Base-by-base conservation (phyloP, 2,888 invertebrate genomes). In the Orthonevra nobilis region DNA sequence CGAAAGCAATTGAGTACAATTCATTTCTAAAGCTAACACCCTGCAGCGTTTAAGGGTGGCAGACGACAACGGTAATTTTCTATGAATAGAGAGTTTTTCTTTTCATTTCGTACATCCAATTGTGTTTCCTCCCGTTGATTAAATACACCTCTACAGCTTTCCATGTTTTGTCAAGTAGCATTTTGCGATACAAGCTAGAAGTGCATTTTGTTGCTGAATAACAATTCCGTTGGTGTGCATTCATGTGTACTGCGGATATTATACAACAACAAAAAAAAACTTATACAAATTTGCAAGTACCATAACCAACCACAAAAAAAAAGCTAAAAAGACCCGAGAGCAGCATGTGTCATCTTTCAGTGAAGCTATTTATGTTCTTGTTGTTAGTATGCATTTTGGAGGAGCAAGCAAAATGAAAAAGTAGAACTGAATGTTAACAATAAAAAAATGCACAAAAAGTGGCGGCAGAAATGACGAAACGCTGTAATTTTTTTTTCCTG, bases 1-100 rank as follows among this genome's bases (percentile, higher is more conserved):
- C 64, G 75, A 63, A 58, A 63, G 63, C 75, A 77, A 58, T 63
- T 69, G 70, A 77, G 23, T 44, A 30, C 58, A 56, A 70, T 64
- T 56, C 70, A 77, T 77, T 48, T 52, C 64, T 44, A 60, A 48
- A 68, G 60, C 46, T 23, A 54, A 15, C 36, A n/a, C 26, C 50
- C 48, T 23, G 50, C 9, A 52, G 63, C 36, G 32, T 64, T 48
- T 48, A n/a, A 63, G 61, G 48, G 44, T 77, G 64, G 50, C 44
- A 77, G 77, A 77, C 70, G 30, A 30, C 44, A 26, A n/a, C n/a
- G n/a, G n/a, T n/a, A n/a, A 42, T 58, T 36, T 17, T 14, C 26
- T 54, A 28, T 77, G 42, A 56, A 61, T 56, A 10, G 66, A n/a
- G 20, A 23, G 26, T 23, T 20, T 28, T 44, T 5, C n/a, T 19